Conservation (phyloP, 1,140 invertebrate species). For the Cydia splendana region DNA sequence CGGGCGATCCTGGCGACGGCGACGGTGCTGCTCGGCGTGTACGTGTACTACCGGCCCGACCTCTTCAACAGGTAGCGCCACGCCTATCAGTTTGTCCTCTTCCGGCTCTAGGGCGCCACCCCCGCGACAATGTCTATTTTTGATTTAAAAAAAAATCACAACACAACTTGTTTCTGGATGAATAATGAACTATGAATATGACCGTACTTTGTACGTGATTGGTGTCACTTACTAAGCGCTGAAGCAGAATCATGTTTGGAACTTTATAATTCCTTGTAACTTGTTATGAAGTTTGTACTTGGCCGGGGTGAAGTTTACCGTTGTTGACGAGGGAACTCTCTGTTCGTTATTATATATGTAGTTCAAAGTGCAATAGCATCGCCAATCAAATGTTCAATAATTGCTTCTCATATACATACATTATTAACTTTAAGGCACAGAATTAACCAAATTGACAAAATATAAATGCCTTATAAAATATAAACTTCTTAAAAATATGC, state of each 20-base stretch:
- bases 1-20: slow-evolving; percentile 76
- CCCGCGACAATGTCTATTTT: too few species aligned
- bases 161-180: not conserved
- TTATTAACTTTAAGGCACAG: not conserved
- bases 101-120: slow-evolving; percentile 49
- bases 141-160: too few species aligned
- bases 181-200: not conserved
- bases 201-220: not conserved
- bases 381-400: not conserved
- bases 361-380: not conserved
- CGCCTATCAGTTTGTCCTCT: slow-evolving; percentile 69
- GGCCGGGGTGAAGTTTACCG: not conserved
- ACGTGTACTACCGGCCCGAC: slow-evolving; percentile 77
- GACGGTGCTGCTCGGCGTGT: slow-evolving; percentile 78
- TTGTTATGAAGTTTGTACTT: not conserved
- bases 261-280: not conserved
- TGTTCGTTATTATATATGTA: not conserved
- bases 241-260: not conserved
- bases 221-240: not conserved
- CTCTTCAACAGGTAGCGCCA: slow-evolving; percentile 72
- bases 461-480: not conserved
- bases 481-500: not conserved
- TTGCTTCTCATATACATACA: not conserved
- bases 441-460: not conserved
- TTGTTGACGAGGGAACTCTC: not conserved